Percentiles rank a stretch among this genome's conserved stretches.
phyloP scores from a whole-genome alignment of 2,797 vertebrate species.

The Paratrypauchen microcephalus region DNA sequence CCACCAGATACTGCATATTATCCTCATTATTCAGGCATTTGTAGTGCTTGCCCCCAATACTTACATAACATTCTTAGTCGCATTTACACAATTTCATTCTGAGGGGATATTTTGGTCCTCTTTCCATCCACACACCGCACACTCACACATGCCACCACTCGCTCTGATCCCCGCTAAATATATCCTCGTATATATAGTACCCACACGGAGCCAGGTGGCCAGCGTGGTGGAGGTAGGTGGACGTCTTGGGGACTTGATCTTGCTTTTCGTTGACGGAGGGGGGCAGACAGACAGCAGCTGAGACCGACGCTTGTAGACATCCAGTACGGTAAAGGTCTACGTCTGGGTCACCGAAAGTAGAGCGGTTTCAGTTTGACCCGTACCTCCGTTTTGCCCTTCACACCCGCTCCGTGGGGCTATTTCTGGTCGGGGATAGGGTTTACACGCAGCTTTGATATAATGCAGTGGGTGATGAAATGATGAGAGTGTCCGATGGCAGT shows the following conservation, averaged over 20 bases:
- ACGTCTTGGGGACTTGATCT: conserved; percentile 16
- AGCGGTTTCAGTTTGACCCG: conserved; percentile 41
- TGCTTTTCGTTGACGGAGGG: conserved; percentile 50
- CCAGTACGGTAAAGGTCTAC: conserved; percentile 42
- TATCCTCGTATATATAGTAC: conserved; percentile 34
- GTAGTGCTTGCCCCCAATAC: background rate
- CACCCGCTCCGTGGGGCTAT: background rate
- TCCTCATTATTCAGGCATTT: background rate
- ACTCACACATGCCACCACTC: conserved; percentile 24
- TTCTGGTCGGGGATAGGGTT: conserved; percentile 1
- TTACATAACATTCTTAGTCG: conserved; percentile 18
- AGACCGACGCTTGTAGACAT: conserved; percentile 49
- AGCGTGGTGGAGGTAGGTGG: conserved; percentile 31
- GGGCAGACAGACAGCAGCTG: conserved; percentile 68
- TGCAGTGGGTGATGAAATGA: conserved; percentile 12
- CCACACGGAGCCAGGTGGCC: conserved; percentile 64
- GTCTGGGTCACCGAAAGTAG: conserved; percentile 54
- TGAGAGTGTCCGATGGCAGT: conserved; percentile 3
- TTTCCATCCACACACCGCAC: conserved; percentile 29
- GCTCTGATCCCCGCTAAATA: conserved; percentile 63
- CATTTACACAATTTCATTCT: conserved; percentile 12
- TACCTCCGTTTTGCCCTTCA: conserved; percentile 30
- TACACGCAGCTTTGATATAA: conserved; percentile 7
- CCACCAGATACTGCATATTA: background rate
- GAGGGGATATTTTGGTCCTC: conserved; percentile 18